Base-by-base conservation (phyloP, 2,888 invertebrate species). In the Strigamia crassipes region DNA sequence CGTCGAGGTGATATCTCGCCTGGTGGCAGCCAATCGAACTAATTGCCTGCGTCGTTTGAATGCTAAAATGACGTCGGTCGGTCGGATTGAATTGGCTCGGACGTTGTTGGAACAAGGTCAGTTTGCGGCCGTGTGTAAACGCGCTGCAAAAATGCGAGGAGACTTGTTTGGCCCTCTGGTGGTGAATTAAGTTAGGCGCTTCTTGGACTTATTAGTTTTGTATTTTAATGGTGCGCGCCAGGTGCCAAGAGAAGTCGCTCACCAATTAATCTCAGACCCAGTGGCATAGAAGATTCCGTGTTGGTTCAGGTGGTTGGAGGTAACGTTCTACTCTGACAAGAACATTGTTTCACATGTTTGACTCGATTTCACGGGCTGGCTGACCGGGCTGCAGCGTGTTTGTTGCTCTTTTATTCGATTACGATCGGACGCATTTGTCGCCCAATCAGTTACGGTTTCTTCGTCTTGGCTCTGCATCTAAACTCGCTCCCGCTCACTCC, bases 181-280 rank as follows among this genome's bases (percentile, higher is more conserved):
- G 61, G 18, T 66, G 61, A 66, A 66, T 66, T 23, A 23, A 66
- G 61, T 66, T 21, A 23, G 1, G 61, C 61, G 61, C 23, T 66
- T 66, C 61, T 66, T 66, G 61, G 61, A 66, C 61, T 66, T 66
- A 66, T 66, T 66, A 66, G 61, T 66, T 66, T 66, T 23, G 61
- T 66, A 66, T 66, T 66, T 66, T 66, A 66, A 66, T 66, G 61
- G 61, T 23, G 61, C 61, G 61, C 51, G 61, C 61, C 61, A 66
- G 61, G 61, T 66, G 61, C 61, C 61, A 66, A 66, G 61, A 66
- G 21, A 23, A 66, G 61, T 66, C 61, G 61, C 61, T 66, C 61
- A 23, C 2, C 61, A 66, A 66, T 66, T 66, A 66, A 66, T 66
- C 61, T 66, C 61, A 23, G 61, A 21, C 21, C 61, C 61, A 66